phyloP scores from a whole-genome alignment of 2,888 invertebrate species.

The Andricus quercusramuli region DNA sequence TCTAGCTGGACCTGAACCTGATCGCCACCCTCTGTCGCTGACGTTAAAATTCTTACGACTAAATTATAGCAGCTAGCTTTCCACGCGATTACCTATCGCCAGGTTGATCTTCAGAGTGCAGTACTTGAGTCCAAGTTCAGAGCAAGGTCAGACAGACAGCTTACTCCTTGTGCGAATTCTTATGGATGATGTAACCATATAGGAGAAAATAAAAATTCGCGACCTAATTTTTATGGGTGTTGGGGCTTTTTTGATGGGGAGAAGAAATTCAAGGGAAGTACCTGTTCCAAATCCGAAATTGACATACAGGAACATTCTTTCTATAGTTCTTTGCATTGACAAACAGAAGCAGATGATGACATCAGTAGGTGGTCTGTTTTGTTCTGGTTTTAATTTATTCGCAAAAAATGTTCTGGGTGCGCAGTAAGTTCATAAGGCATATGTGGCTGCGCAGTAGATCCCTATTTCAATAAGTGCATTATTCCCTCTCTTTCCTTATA shows the following conservation, averaged over 20 bases:
- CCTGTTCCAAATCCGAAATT: not conserved
- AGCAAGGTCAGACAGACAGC: slow-evolving; percentile 6
- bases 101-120: not conserved
- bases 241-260: not conserved
- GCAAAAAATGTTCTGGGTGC: too few species aligned
- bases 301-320: not conserved
- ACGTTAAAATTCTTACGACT: slow-evolving; percentile 19
- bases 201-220: too few species aligned
- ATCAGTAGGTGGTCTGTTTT: too few species aligned
- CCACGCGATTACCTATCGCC: slow-evolving; percentile 34
- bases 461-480: not conserved
- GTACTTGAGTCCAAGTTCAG: slow-evolving; percentile 4
- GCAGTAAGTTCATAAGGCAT: too few species aligned
- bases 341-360: too few species aligned
- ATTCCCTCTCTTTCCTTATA: not conserved
- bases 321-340: not conserved
- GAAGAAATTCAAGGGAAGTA: not conserved
- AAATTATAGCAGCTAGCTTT: slow-evolving; percentile 21
- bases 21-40: slow-evolving; percentile 3
- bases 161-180: not conserved
- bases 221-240: too few species aligned
- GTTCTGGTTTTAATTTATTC: too few species aligned
- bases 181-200: not conserved
- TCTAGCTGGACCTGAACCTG: not conserved
- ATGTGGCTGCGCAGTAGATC: too few species aligned